Conservation (phyloP, 1,140 invertebrate species). For the Xylocopa sonorina region DNA sequence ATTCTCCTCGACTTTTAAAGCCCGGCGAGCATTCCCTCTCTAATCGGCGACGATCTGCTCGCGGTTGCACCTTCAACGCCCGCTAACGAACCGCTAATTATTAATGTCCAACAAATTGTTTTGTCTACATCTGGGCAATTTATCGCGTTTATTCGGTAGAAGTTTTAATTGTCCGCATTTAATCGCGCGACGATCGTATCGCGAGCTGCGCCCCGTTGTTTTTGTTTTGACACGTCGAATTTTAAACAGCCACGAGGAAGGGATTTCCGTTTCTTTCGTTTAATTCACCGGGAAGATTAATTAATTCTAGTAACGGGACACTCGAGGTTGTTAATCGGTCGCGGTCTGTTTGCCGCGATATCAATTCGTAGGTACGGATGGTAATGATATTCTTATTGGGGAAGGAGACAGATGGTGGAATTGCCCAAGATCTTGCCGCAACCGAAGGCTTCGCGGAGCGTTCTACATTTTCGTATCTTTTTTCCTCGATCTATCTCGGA, state of each 20-base stretch:
- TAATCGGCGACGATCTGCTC: constrained; percentile 37
- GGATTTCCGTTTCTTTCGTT: background rate
- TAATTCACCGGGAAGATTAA: background rate
- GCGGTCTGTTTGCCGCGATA: constrained; percentile 27
- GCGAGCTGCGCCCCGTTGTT: too few relatives aligned
- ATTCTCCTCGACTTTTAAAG: constrained; percentile 60
- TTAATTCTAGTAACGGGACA: constrained; percentile 5
- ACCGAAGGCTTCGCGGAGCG: background rate
- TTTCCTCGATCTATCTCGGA: background rate
- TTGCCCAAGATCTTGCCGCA: background rate
- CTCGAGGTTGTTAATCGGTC: constrained; percentile 4
- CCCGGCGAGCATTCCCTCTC: background rate
- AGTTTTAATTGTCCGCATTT: constrained; percentile 37
- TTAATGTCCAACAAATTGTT: constrained; percentile 62
- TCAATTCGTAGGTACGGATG: background rate
- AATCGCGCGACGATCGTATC: constrained; percentile 36
- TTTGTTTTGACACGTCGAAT: constrained; percentile 3
- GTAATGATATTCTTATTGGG: background rate
- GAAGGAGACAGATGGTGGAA: background rate
- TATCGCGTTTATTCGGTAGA: constrained; percentile 20
- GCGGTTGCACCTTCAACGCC: constrained; percentile 6
- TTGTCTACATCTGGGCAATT: constrained; percentile 32
- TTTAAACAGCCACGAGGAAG: too few relatives aligned
- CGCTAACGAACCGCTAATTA: constrained; percentile 50
- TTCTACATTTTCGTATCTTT: background rate